These are phyloP conservation scores for Anguilla megastoma DNA, from an alignment of 2,797 vertebrate genomes.

Conservation along the genomic window DNA sequence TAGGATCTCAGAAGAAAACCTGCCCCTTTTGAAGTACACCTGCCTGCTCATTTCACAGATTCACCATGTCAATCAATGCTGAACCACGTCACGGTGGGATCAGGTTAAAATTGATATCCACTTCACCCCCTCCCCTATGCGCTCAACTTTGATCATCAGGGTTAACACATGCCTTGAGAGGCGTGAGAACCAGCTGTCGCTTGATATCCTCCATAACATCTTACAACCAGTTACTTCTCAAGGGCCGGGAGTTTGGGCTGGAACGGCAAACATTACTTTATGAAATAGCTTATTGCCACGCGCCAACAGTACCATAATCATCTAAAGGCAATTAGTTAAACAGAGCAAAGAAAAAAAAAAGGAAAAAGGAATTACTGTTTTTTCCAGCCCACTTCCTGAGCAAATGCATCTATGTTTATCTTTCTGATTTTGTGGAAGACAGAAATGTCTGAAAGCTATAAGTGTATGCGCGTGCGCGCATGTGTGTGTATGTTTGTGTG, in stretches of 20 bases:
- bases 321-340: neutral
- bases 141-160: slow-evolving; percentile 10
- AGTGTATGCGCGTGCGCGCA: neutral
- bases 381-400: neutral
- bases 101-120: slow-evolving; percentile 16
- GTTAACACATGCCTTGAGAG: slow-evolving; percentile 2
- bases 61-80: neutral
- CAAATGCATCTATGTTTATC: neutral
- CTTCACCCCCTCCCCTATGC: neutral
- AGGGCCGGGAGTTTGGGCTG: slow-evolving; percentile 10
- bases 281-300: slow-evolving; percentile 2
- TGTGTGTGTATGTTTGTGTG: neutral
- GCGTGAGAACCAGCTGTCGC: neutral
- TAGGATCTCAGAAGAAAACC: neutral
- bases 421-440: neutral
- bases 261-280: slow-evolving; percentile 8
- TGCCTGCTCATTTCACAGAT: slow-evolving; percentile 6
- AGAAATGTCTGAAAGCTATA: neutral
- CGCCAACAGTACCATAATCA: neutral
- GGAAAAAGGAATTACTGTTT: neutral
- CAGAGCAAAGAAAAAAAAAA: neutral
- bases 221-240: neutral
- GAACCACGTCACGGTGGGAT: neutral
- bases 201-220: neutral
- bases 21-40: neutral